Base-by-base conservation (phyloP, 2,888 invertebrate species). In the Dexiosoma caninum region DNA sequence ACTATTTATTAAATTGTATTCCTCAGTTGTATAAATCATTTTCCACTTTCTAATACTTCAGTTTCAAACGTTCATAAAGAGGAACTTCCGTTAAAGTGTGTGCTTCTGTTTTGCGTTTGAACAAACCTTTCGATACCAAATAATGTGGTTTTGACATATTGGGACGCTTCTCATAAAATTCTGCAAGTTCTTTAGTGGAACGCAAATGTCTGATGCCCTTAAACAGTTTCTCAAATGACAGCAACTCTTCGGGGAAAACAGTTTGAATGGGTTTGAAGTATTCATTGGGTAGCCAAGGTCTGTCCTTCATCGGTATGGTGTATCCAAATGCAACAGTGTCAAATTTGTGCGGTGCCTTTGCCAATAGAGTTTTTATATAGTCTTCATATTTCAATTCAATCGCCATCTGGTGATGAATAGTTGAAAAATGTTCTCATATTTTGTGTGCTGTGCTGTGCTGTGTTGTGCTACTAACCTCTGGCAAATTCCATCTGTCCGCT, bases 191-290 rank as follows among this genome's bases (percentile, higher is more conserved):
- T 30, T 86, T 86, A 0, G 89, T 88, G 21, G 90, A 88, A 30
- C 89, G 86, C 53, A 90, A 84, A 83, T 90, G 90, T 0, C 86
- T 85, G 14, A 90, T 90, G 62, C 90, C 90, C 30, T 89, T 88
- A 64, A 90, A 90, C 9, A 90, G 84, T 75, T 86, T 86, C 59
- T 89, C 85, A 2, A 87, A 85, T 1, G 88, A 86, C 1, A 87
- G 83, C 7, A 90, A 67, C 42, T 89, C 89, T 4, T 85, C 85
- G 0, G 90, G 90, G 60, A 87, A 90, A 2, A 87, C 85, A 5
- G 88, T 88, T 32, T 86, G 85, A n/a, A 89, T 87, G n/a, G 83
- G 82, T 0, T 83, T 84, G 64, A 87, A 87, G 4, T 82, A 81
- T 1, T 86, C 83, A 0, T 85, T 70, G 10, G 86, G 87, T 6